Conservation (phyloP, 2,797 vertebrate species). For the Okamejei kenojei region DNA sequence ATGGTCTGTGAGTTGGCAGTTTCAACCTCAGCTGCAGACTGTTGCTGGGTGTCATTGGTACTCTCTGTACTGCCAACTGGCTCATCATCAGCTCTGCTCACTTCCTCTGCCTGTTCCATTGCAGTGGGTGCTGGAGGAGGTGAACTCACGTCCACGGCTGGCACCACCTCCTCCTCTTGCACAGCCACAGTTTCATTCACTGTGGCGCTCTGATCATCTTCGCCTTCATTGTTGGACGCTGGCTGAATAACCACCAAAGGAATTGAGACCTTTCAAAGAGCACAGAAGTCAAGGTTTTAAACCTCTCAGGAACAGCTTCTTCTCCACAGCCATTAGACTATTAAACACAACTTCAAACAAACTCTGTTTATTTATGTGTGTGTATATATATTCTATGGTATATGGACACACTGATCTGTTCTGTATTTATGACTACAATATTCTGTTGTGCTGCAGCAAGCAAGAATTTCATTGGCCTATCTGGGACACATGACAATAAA, state of each 20-base stretch:
- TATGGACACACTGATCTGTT: too few relatives aligned
- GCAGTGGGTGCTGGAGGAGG: slow-evolving; percentile 42
- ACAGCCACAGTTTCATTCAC: slow-evolving; percentile 49
- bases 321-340: too few relatives aligned
- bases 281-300: background rate
- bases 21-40: slow-evolving; percentile 45
- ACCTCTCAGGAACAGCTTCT: background rate
- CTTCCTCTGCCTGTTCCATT: slow-evolving; percentile 41
- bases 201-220: slow-evolving; percentile 46
- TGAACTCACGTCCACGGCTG: slow-evolving; percentile 53
- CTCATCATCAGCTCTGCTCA: background rate
- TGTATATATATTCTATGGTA: too few relatives aligned
- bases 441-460: too few relatives aligned
- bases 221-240: slow-evolving; percentile 88
- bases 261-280: slow-evolving; percentile 65
- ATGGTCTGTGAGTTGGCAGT: slow-evolving; percentile 49
- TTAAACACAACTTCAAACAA: too few relatives aligned
- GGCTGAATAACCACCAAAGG: slow-evolving; percentile 90
- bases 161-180: slow-evolving; percentile 49
- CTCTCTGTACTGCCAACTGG: background rate
- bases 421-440: too few relatives aligned
- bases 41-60: background rate
- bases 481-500: too few relatives aligned
- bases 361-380: too few relatives aligned
- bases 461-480: too few relatives aligned